Evolutionary conservation across 1,140 invertebrate genomes (phyloP), one percentile per base, ranked within the genome.

Genomic region (Bombus ignitus): DNA sequence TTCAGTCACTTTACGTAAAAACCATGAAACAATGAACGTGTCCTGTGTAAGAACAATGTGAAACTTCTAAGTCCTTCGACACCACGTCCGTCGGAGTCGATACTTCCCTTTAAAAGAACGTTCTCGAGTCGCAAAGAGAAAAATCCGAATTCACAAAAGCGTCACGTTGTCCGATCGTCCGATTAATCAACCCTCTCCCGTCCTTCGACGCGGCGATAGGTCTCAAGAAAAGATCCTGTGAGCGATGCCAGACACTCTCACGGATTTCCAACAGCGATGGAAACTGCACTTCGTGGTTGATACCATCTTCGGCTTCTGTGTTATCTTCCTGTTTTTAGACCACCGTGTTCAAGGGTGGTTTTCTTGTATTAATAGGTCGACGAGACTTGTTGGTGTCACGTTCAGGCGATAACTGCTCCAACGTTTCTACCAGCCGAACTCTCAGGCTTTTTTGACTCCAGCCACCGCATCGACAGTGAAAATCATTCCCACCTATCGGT

Each of bases 401-500:
- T 32, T n/a, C 35, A 5, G 9, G 3, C 15, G 15, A 4, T 42
- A 68, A 89, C 66, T 82, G 44, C 39, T 65, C 62, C 66, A 65
- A 76, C 72, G 87, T 91, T 81, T 89, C 81, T 74, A 53, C 89
- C 39, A 73, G 65, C 70, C 81, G 79, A 86, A 72, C 74, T 90
- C 89, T 57, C 53, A 62, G 72, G 77, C 89, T 91, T 91, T 91
- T 91, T 91, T 90, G 89, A 91, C 84, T 75, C 35, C 57, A 77
- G 65, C 80, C 78, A 81, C 78, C 57, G 87, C 78, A 83, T 81
- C 89, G 88, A 91, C 86, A 89, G 87, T 76, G 85, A 91, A 91
- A 89, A 91, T 90, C 88, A 81, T 81, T 71, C 86, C 47, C 28
- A 65, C 35, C 32, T 44, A 37, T 57, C 77, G 74, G 66, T 74